phyloP scores from a whole-genome alignment of 2,113 vertebrate genomes.

The Clarias magur region DNA sequence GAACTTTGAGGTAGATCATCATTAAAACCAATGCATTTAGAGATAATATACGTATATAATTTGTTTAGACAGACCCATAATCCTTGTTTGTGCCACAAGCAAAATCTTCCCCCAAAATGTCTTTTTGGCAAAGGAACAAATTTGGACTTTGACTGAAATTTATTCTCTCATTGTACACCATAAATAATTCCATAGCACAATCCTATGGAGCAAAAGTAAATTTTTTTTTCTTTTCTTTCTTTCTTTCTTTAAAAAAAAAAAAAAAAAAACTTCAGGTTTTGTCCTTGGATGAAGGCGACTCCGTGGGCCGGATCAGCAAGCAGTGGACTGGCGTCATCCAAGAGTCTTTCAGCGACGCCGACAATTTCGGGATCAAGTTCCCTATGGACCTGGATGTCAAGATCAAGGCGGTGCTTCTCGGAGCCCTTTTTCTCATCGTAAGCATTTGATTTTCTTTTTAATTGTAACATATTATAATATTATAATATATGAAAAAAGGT shows the following conservation, averaged over 20 bases:
- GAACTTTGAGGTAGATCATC: conserved; percentile 75
- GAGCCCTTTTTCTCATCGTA: conserved; percentile 75
- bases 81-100: not conserved
- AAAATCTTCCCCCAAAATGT: not conserved
- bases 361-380: conserved; percentile 73
- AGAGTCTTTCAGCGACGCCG: conserved; percentile 59
- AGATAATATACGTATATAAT: too few species aligned
- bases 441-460: conserved; percentile 36
- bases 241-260: not conserved
- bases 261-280: conserved; percentile 48
- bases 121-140: not conserved
- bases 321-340: conserved; percentile 62
- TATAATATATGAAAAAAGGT: not conserved
- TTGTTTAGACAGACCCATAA: too few species aligned
- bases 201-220: not conserved
- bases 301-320: conserved; percentile 66
- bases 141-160: not conserved
- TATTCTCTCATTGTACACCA: not conserved
- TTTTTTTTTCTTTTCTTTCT: not conserved
- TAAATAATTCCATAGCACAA: not conserved
- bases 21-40: not conserved
- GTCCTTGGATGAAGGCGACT: not conserved
- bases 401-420: conserved; percentile 72
- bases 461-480: too few species aligned
- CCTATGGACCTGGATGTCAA: conserved; percentile 74